Evolutionary conservation across 2,113 vertebrate species (phyloP), one percentile per base, ranked within the genome.

Genomic region (Daboia siamensis): DNA sequence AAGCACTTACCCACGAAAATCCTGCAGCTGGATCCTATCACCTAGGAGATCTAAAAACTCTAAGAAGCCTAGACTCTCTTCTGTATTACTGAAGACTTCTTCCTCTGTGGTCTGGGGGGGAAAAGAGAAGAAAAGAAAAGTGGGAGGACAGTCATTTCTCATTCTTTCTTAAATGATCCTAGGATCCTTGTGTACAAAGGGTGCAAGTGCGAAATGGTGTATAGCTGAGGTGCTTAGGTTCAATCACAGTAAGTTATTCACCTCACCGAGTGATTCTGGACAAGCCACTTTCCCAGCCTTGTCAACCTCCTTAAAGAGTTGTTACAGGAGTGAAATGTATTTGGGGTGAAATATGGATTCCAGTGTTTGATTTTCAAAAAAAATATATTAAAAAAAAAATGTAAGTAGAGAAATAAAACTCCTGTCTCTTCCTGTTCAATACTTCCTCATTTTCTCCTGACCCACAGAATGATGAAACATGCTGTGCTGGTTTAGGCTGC

Each of bases 21-120:
- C 98, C 91, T 98, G 98, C 80, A 99, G 97, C 91, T 98, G 96
- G 93, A 99, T 96, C 0, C 97, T 98, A 90, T 98, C 98, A 54
- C 98, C 98, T 95, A 99, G 96, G 94, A 99, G 97, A 48, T 98
- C 97, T 87, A 99, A 96, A 94, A 99, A 98, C 69, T 98, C 98
- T 86, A 97, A 95, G 93, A 99, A 99, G 92, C 97, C 98, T 46
- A 97, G 95, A 94, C 98, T 99, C 94, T 99, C 98, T 86, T 98
- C 97, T 12, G 96, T 98, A 96, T 99, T 99, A 94, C 98, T 96
- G 74, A 99, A 98, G 93, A 99, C 98, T 61, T 99, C 98, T 94
- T 98, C 98, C 93, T 99, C 98, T 0, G 98, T 98, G 1, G 98
- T 96, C 98, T 99, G 90, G 48, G 90, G 39, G 13, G 5, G 93